A percentile compares a stretch with the other conserved stretches of the same genome.
These are phyloP conservation scores for Pachydiplax longipennis DNA, from an alignment of 2,888 invertebrate species.

Conservation along the genomic window DNA sequence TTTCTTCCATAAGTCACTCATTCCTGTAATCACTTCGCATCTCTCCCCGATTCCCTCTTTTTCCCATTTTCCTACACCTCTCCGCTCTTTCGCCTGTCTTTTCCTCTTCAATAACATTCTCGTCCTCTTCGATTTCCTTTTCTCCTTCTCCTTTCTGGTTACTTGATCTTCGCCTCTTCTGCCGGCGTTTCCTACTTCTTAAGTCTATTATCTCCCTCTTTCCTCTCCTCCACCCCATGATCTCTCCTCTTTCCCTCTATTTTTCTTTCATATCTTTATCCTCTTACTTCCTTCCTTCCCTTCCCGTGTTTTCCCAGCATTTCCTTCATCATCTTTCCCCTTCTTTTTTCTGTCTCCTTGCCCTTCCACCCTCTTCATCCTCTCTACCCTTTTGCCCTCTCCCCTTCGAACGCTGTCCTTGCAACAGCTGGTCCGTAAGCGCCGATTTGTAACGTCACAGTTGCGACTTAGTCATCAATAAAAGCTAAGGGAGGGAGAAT, in stretches of 20 bases:
- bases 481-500: neutral
- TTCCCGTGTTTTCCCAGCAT: neutral
- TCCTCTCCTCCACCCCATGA: neutral
- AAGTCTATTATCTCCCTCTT: neutral
- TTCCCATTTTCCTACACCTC: too few relatives aligned
- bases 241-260: neutral
- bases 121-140: neutral
- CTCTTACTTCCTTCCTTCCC: neutral
- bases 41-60: too few relatives aligned
- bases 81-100: too few relatives aligned
- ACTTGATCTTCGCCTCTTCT: too few relatives aligned
- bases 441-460: conserved; percentile 48
- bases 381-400: neutral
- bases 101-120: too few relatives aligned
- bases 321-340: neutral
- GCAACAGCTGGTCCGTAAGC: conserved; percentile 46
- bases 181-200: too few relatives aligned
- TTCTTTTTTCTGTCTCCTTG: neutral
- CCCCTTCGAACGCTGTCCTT: neutral
- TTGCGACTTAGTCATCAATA: conserved; percentile 47
- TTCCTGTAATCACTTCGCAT: too few relatives aligned
- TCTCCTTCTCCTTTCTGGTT: neutral
- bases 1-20: too few relatives aligned
- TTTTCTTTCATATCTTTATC: neutral
- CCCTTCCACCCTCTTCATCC: neutral